A percentile compares a stretch with the other conserved stretches of the same genome.
Evolutionary conservation across 2,888 invertebrate species (phyloP).

Genomic region (Ichneumon xanthorius): DNA sequence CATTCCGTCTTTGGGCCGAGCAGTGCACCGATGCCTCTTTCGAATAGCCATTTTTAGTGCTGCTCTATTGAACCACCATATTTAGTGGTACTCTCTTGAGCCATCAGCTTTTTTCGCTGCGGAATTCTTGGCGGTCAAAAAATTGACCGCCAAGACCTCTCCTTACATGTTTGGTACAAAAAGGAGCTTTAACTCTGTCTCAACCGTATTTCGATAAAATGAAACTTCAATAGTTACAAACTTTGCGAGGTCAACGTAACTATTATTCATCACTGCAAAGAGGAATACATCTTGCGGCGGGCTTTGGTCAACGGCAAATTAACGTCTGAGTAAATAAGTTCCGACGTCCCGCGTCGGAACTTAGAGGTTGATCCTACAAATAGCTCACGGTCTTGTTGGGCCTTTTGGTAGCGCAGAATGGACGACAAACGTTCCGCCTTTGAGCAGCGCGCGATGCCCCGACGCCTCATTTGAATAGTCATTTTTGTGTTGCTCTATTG

Average conservation of each 20-base stretch:
- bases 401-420: neutral
- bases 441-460: slow-evolving; percentile 37
- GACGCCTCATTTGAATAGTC: slow-evolving; percentile 14
- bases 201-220: too few species aligned
- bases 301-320: too few species aligned
- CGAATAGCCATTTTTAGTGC: neutral
- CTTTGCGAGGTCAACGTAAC: too few species aligned
- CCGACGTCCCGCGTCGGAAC: too few species aligned
- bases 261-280: too few species aligned
- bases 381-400: neutral
- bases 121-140: neutral
- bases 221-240: too few species aligned
- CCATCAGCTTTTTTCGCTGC: neutral
- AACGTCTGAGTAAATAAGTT: too few species aligned
- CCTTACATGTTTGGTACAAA: too few species aligned
- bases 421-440: slow-evolving; percentile 29
- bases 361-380: neutral
- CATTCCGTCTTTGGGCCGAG: neutral
- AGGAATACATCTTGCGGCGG: too few species aligned
- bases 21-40: too few species aligned
- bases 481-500: slow-evolving; percentile 4
- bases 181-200: too few species aligned
- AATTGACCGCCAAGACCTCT: too few species aligned
- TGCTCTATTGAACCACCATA: slow-evolving; percentile 9
- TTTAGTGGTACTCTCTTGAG: slow-evolving; percentile 1